Conservation (phyloP, 2,888 invertebrate species). For the Drosophila mulleri region DNA sequence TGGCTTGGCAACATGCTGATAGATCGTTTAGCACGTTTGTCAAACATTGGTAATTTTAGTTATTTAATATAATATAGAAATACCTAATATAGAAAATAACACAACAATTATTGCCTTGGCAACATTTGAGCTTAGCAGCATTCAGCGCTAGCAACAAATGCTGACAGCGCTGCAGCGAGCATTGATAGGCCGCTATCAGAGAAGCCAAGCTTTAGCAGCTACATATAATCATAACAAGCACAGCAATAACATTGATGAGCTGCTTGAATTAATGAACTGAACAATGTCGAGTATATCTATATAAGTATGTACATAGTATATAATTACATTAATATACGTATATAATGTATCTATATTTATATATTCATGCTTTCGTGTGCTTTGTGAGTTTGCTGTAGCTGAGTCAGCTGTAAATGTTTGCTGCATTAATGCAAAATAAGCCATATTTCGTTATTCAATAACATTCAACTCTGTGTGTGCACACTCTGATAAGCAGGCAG, state of each 20-base stretch:
- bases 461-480: slow-evolving; percentile 25
- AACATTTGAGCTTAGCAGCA: slow-evolving; percentile 36
- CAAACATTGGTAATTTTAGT: no score
- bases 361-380: slow-evolving; percentile 16
- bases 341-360: not conserved
- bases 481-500: slow-evolving; percentile 35
- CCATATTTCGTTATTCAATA: slow-evolving; percentile 65
- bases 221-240: slow-evolving; percentile 36
- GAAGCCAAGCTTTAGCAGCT: slow-evolving; percentile 12
- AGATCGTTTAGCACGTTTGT: no score
- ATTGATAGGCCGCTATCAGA: slow-evolving; percentile 18
- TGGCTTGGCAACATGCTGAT: not conserved
- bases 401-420: slow-evolving; percentile 18
- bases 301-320: slow-evolving; percentile 1
- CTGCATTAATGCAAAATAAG: slow-evolving; percentile 72
- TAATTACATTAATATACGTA: slow-evolving; percentile 31
- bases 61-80: no score
- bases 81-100: no score
- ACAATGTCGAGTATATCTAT: slow-evolving; percentile 52
- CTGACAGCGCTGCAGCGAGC: slow-evolving; percentile 10
- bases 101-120: not conserved
- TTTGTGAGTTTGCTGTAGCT: slow-evolving; percentile 11
- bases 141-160: slow-evolving; percentile 15
- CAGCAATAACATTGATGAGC: slow-evolving; percentile 49
- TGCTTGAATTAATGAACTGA: slow-evolving; percentile 68